Evolutionary conservation across 2,797 vertebrate genomes (phyloP).

Genomic region (Lycodopsis pacificus): DNA sequence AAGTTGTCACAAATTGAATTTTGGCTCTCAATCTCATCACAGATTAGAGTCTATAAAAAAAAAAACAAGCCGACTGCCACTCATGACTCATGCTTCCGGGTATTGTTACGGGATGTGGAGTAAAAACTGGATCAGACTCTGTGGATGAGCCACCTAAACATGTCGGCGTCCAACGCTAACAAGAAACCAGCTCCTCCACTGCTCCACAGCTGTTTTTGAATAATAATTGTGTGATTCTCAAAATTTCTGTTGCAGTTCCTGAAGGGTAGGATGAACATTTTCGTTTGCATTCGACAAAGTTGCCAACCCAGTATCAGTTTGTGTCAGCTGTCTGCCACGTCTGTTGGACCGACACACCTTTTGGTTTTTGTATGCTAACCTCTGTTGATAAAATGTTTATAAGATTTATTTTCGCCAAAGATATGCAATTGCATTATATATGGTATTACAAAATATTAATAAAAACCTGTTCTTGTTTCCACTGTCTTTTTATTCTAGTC

Average conservation of each 20-base stretch:
- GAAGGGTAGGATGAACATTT: constrained; percentile 78
- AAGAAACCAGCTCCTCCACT: constrained; percentile 55
- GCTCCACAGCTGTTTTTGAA: constrained; percentile 66
- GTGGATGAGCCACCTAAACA: constrained; percentile 47
- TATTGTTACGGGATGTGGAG: constrained; percentile 51
- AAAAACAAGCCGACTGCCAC: constrained; percentile 63
- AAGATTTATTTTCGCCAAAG: constrained; percentile 99
- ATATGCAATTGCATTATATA: constrained; percentile 99
- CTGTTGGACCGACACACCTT: constrained; percentile 87
- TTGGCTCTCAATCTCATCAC: constrained; percentile 46
- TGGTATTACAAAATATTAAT: constrained; percentile 98
- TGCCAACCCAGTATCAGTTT: constrained; percentile 88
- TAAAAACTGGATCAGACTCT: constrained; percentile 62
- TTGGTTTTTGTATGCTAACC: constrained; percentile 99
- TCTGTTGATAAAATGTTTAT: constrained; percentile 99
- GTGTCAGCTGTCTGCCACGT: constrained; percentile 85
- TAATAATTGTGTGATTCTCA: constrained; percentile 67
- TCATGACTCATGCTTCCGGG: constrained; percentile 66
- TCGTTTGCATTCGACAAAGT: constrained; percentile 80
- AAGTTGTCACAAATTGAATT: constrained; percentile 53
- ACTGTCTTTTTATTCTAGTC: constrained; percentile 27
- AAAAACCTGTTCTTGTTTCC: constrained; percentile 92
- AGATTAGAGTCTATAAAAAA: constrained; percentile 36
- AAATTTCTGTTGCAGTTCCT: constrained; percentile 75
- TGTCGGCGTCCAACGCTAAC: constrained; percentile 37